Conservation (phyloP, 2,888 invertebrate genomes). For the Cerastis rubricosa region DNA sequence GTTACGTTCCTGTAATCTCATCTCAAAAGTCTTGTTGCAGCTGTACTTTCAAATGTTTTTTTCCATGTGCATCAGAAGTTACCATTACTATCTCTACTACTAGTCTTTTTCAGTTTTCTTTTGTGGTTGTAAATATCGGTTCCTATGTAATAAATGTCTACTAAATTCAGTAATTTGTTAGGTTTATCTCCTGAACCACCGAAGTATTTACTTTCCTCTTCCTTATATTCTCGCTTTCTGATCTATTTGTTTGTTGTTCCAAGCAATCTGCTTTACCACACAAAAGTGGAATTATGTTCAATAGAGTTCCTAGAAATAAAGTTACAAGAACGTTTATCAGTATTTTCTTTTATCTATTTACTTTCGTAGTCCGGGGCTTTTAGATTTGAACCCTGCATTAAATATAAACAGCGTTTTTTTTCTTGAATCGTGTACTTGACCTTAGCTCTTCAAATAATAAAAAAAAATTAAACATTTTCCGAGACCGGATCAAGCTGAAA, state of each 20-base stretch:
- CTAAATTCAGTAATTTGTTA: constrained; percentile 46
- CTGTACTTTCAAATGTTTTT: not conserved
- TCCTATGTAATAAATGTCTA: constrained; percentile 9
- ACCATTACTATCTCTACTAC: constrained; percentile 7
- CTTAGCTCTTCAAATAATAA: too few relatives aligned
- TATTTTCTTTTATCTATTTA: constrained; percentile 30
- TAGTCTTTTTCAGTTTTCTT: not conserved
- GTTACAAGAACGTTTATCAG: constrained; percentile 22
- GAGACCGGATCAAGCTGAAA: too few relatives aligned
- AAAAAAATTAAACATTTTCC: too few relatives aligned
- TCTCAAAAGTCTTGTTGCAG: not conserved
- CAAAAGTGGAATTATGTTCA: constrained; percentile 46
- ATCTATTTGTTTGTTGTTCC: constrained; percentile 55
- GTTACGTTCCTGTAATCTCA: not conserved
- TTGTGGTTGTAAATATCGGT: constrained; percentile 3
- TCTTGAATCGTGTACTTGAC: too few relatives aligned
- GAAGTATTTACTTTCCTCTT: constrained; percentile 49
- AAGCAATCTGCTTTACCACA: constrained; percentile 30
- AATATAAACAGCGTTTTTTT: too few relatives aligned
- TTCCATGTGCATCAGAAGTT: not conserved
- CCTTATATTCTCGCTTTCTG: constrained; percentile 41
- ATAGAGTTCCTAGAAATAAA: constrained; percentile 36
- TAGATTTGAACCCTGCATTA: too few relatives aligned
- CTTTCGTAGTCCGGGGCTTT: too few relatives aligned
- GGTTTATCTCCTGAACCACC: constrained; percentile 36